Evolutionary conservation across 2,113 vertebrate genomes (phyloP).

Genomic region (Ardeotis arabs): DNA sequence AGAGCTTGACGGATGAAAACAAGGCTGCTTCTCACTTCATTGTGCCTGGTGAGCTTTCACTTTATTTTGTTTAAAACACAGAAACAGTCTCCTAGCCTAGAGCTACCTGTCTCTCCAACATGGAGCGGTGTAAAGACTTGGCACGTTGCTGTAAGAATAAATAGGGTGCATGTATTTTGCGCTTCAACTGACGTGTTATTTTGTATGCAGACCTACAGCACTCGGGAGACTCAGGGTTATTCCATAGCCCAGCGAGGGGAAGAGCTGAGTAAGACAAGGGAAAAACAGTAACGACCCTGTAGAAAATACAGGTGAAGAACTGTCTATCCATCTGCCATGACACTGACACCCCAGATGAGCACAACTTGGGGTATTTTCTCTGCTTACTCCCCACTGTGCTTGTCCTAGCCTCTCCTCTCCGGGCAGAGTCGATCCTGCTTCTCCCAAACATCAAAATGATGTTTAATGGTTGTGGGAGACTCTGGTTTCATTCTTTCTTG

Average conservation of each 20-base stretch:
- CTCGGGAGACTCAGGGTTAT: background rate
- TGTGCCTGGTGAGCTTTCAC: background rate
- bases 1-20: background rate
- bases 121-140: background rate
- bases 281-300: background rate
- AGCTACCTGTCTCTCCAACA: background rate
- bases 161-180: background rate
- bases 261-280: background rate
- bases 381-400: accelerated
- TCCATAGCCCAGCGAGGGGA: background rate
- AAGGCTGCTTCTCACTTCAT: background rate
- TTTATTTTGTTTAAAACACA: background rate
- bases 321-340: background rate
- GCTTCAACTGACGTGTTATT: background rate
- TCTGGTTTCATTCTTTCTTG: background rate
- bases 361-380: background rate
- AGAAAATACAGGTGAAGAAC: background rate
- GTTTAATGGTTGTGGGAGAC: background rate
- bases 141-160: background rate
- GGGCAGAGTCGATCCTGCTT: background rate
- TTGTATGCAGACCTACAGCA: background rate
- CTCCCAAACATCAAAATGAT: background rate
- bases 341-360: accelerated
- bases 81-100: background rate
- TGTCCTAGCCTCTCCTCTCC: background rate